These are phyloP conservation scores for Protobothrops flavoviridis DNA, from an alignment of 2,113 vertebrate species.

Conservation along the genomic window DNA sequence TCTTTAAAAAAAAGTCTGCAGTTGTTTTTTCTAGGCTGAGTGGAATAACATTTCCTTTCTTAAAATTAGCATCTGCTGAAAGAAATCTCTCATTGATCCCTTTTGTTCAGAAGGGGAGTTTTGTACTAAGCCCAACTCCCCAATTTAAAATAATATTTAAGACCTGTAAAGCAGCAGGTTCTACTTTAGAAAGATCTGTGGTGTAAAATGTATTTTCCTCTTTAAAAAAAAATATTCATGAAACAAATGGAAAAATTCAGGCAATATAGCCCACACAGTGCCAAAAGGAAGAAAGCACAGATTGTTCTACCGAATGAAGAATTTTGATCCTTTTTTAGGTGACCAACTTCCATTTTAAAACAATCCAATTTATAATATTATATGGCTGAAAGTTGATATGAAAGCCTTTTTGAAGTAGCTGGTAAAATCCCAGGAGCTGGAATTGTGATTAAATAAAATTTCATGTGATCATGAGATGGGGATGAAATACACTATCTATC, in stretches of 20 bases:
- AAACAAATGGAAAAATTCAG: neutral
- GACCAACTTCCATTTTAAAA: neutral
- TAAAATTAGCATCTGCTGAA: neutral
- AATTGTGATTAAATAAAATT: neutral
- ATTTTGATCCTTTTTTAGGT: neutral
- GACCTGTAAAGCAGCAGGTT: neutral
- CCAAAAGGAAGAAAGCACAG: neutral
- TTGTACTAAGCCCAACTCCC: no score
- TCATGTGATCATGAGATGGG: neutral
- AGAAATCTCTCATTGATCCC: neutral
- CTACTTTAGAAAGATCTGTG: neutral
- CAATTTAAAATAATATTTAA: neutral
- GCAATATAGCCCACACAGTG: neutral
- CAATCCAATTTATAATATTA: neutral
- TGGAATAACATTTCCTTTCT: neutral
- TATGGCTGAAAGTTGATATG: neutral
- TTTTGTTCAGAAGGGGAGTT: neutral
- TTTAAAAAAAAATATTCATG: neutral
- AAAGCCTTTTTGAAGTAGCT: neutral
- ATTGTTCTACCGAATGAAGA: neutral
- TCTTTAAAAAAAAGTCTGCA: neutral
- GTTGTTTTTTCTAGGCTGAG: neutral
- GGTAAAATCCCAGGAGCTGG: neutral
- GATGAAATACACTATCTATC: neutral
- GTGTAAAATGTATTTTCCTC: neutral